Conservation (phyloP, 2,113 vertebrate genomes). For the Malurus elegans region DNA sequence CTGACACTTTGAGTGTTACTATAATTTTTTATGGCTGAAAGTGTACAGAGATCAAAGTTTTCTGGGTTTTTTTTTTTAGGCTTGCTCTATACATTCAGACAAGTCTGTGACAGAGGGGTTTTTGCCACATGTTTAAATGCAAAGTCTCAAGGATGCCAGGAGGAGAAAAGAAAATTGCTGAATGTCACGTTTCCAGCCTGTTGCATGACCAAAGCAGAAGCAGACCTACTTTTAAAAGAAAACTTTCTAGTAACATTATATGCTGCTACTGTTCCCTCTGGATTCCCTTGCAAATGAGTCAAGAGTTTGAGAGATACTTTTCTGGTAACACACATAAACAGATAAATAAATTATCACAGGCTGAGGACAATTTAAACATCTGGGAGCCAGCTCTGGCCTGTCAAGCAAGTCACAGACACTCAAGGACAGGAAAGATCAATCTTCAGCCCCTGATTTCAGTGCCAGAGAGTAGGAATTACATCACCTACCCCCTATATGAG, state of each 20-base stretch:
- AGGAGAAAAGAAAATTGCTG: constrained; percentile 53
- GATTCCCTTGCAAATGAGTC: constrained; percentile 71
- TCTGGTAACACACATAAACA: constrained; percentile 76
- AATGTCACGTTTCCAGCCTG: constrained; percentile 67
- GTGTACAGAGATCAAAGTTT: constrained; percentile 76
- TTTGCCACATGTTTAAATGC: constrained; percentile 72
- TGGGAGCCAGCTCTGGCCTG: constrained; percentile 75
- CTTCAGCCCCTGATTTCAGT: constrained; percentile 49
- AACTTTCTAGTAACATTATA: constrained; percentile 71
- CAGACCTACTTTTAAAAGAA: constrained; percentile 52
- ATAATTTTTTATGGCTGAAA: constrained; percentile 77
- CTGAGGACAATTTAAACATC: constrained; percentile 77
- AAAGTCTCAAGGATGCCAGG: constrained; percentile 37
- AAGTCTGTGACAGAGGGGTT: constrained; percentile 61
- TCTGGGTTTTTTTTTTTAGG: not conserved
- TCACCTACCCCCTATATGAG: not conserved
- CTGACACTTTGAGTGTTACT: constrained; percentile 73
- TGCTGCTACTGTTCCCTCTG: constrained; percentile 74
- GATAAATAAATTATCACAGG: constrained; percentile 80
- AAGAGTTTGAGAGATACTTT: constrained; percentile 75
- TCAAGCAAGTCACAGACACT: constrained; percentile 77
- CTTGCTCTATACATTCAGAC: constrained; percentile 56
- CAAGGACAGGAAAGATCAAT: constrained; percentile 70
- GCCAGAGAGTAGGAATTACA: constrained; percentile 37
- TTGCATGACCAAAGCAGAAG: constrained; percentile 67